phyloP scores from a whole-genome alignment of 1,140 invertebrate species.

The Drosophila simulans region DNA sequence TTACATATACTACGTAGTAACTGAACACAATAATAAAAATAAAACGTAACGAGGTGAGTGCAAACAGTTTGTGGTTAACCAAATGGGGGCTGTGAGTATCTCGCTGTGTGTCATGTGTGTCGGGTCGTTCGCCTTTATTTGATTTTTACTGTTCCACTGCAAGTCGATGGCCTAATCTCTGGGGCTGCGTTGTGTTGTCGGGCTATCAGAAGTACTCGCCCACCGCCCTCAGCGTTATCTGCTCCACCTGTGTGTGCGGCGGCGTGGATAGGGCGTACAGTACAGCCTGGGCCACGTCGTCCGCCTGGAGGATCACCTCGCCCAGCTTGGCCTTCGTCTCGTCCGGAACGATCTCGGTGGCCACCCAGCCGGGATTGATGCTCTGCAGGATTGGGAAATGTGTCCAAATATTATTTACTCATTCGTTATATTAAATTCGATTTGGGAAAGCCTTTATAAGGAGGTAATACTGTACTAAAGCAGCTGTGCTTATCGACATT shows the following conservation, averaged over 20 bases:
- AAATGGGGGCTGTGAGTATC: background rate
- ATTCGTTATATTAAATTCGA: background rate
- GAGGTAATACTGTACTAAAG: background rate
- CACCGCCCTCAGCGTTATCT: constrained; percentile 80
- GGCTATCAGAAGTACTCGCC: constrained; percentile 78
- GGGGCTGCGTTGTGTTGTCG: background rate
- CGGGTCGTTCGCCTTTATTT: constrained; percentile 46
- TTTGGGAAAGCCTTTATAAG: background rate
- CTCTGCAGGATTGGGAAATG: constrained; percentile 77
- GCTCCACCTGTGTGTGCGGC: constrained; percentile 87
- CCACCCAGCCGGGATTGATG: constrained; percentile 87
- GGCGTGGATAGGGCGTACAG: constrained; percentile 87
- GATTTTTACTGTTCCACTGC: constrained; percentile 53
- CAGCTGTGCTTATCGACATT: background rate
- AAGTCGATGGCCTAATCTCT: constrained; percentile 45
- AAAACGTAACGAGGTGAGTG: constrained; percentile 41
- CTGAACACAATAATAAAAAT: constrained; percentile 57
- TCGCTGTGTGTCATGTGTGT: background rate
- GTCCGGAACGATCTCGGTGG: constrained; percentile 86
- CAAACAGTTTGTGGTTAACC: constrained; percentile 34
- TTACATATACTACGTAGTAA: background rate
- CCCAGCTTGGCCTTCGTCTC: constrained; percentile 52
- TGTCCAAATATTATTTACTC: background rate
- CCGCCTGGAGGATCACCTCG: constrained; percentile 75
- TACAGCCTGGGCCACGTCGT: constrained; percentile 86